A percentile compares a stretch with the other conserved stretches of the same genome.
Conservation (phyloP, 2,113 vertebrate species). For the Ophthalmolycus amberensis region DNA sequence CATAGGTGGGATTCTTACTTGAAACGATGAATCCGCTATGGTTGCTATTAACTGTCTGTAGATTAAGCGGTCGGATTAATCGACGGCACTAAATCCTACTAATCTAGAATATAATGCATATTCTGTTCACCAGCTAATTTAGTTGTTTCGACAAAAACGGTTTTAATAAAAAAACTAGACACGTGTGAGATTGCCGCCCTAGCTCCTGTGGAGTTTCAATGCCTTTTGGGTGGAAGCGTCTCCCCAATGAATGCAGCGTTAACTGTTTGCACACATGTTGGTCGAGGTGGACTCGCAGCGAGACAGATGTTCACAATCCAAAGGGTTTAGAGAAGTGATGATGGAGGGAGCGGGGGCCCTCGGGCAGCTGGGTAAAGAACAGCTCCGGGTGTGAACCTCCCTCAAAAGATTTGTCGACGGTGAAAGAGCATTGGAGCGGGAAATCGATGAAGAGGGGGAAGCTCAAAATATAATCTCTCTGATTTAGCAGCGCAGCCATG, state of each 20-base stretch:
- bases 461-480: conserved; percentile 3
- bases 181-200: neutral
- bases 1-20: neutral
- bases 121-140: neutral
- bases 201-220: neutral
- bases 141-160: no score
- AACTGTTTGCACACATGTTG: neutral
- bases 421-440: neutral
- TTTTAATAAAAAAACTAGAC: no score
- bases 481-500: conserved; percentile 26
- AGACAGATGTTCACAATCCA: conserved; percentile 72
- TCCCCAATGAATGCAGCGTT: no score
- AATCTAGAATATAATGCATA: neutral
- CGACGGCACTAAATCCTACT: neutral
- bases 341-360: conserved; percentile 14
- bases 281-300: conserved; percentile 42
- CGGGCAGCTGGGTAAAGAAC: conserved; percentile 1
- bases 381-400: neutral
- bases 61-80: neutral
- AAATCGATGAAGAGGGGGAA: conserved; percentile 13
- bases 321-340: conserved; percentile 43
- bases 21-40: neutral
- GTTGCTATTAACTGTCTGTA: neutral
- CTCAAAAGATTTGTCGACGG: conserved; percentile 12
- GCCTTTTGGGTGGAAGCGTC: neutral